Base-by-base conservation (phyloP, 2,888 invertebrate genomes). In the Alsophila aescularia region DNA sequence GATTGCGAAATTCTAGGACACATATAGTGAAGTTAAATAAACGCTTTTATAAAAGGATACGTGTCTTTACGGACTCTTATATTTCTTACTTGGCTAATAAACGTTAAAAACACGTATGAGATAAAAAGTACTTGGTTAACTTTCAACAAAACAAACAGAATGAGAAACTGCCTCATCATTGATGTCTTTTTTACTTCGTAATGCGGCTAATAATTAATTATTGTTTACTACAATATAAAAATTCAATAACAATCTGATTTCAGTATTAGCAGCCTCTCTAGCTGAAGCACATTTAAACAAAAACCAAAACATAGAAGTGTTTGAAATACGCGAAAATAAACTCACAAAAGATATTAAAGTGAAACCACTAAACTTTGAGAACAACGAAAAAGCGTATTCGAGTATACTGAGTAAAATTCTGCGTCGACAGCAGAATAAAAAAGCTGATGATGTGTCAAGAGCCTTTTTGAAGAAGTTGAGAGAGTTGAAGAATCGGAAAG, bases 241-340 rank as follows among this genome's bases (percentile, higher is more conserved):
- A 2, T 2, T 24, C n/a, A 29, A 29, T 4, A n/a, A 10, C 1
- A n/a, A 29, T 10, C 27, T 34, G 10, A 10, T 40, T 44, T 35
- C 32, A 39, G 32, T 39, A 32, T 31, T 31, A 14, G 29, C 32
- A 13, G 29, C 29, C 8, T 35, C 51, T 10, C 2, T 51, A 8
- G 49, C 52, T 2, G 14, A 56, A 44, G 64, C 58, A 7, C 8
- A 29, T 21, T 14, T 21, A 2, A 43, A 39, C 7, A 37, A 40
- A 9, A 50, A 43, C 24, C 60, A 54, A 4, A 45, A 58, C 3
- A 10, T 60, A 12, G 52, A 64, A 41, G 34, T 64, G 0, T 62
- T 57, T 13, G 60, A 62, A 41, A 52, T 64, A 0, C 36, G 32
- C 16, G 52, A 54, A 44, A 40, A 61, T 9, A 13, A 51, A 37